These are phyloP conservation scores for Chrosomus eos DNA, from an alignment of 2,797 vertebrate genomes.

Conservation along the genomic window DNA sequence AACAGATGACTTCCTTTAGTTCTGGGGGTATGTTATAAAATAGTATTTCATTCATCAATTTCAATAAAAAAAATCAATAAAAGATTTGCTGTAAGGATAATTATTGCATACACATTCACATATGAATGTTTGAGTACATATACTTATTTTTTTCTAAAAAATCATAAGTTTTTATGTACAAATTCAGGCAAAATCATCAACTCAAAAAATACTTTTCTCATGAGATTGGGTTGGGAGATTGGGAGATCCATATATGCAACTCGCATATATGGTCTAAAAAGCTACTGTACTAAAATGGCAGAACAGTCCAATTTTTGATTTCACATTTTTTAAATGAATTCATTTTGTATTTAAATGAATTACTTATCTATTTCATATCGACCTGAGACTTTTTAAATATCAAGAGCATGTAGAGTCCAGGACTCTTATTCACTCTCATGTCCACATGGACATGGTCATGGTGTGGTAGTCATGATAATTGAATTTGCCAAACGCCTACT, in stretches of 20 bases:
- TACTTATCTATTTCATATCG: background rate
- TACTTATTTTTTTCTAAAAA: too few species aligned
- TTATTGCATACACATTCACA: background rate
- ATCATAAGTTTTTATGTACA: too few species aligned
- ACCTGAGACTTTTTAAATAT: background rate
- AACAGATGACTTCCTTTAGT: background rate
- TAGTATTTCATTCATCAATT: background rate
- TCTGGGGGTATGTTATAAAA: background rate
- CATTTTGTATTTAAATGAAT: background rate
- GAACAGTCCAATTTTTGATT: background rate
- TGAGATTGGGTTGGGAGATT: background rate
- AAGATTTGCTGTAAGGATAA: background rate
- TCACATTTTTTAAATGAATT: background rate
- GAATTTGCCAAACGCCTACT: constrained; percentile 58
- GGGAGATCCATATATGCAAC: too few species aligned
- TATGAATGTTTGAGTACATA: too few species aligned
- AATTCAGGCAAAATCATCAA: too few species aligned
- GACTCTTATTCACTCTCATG: constrained; percentile 33
- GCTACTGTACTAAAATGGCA: background rate
- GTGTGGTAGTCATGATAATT: constrained; percentile 31
- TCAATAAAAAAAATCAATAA: background rate
- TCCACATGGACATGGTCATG: constrained; percentile 38
- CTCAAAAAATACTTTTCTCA: background rate
- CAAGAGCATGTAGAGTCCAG: background rate
- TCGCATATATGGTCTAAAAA: background rate